Evolutionary conservation across 2,888 invertebrate genomes (phyloP), one percentile per base, ranked within the genome.

Genomic region (Hartigia nigra): DNA sequence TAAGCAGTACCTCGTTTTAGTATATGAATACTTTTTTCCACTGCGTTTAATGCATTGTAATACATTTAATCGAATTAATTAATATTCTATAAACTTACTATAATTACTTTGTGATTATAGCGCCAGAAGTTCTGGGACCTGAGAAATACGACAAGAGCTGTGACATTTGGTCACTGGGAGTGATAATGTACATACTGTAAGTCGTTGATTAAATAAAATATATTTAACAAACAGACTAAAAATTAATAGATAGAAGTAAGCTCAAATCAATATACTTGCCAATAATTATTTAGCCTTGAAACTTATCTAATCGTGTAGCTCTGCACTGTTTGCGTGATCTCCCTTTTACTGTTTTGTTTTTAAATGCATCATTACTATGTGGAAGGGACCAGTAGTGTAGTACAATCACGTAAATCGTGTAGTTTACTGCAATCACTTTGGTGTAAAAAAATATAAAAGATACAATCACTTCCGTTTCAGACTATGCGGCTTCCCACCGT

Each of bases 81-180:
- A 9, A 1, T 23, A 55, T 5, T 55, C 55, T 55, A 55, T 23
- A 14, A 23, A 55, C 14, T 55, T 2, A 23, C 9, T 3, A 9
- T 5, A 2, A 9, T 55, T 23, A 55, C 55, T 23, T 5, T 55
- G 55, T 78, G 55, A 79, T 91, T 93, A 12, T 92, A 94, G 95
- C 95, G 77, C 95, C 95, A 31, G 95, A 99, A 94, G 98, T 99
- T 9, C 93, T 99, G 77, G 98, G 98, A 2, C 97, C 98, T 9
- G 98, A 98, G 91, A 99, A 98, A 90, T 99, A 99, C 91, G 99
- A 99, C 93, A 99, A 98, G 91, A 98, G 98, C 84, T 99, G 99
- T 93, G 99, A 99, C 93, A 96, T 99, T 90, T 99, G 99, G 99
- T 98, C 99, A 0, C 93, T 99, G 80, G 99, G 99, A 34, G 99